These are phyloP conservation scores for Hemicrepidius hirtus DNA, from an alignment of 2,888 invertebrate genomes.

Conservation along the genomic window DNA sequence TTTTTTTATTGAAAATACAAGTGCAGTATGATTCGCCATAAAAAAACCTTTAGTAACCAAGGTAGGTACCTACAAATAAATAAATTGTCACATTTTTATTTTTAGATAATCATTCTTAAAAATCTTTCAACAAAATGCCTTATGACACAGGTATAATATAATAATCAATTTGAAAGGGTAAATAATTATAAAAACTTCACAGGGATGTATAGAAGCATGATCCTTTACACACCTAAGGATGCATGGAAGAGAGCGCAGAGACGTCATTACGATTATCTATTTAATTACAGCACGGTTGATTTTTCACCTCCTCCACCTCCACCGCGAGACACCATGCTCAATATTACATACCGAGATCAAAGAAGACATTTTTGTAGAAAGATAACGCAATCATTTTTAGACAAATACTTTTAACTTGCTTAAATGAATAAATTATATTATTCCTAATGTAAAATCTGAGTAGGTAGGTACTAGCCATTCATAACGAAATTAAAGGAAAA, in stretches of 20 bases:
- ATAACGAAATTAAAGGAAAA: too few species aligned
- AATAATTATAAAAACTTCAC: constrained; percentile 7
- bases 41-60: too few species aligned
- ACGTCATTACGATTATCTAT: constrained; percentile 44
- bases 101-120: background rate
- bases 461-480: too few species aligned
- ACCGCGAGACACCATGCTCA: constrained; percentile 35
- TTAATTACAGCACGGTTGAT: constrained; percentile 45
- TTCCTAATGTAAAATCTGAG: too few species aligned
- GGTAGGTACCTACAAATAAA: too few species aligned
- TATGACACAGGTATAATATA: constrained; percentile 28
- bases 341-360: constrained; percentile 25
- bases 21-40: too few species aligned
- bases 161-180: background rate
- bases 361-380: constrained; percentile 47
- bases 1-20: too few species aligned
- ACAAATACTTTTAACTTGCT: constrained; percentile 46
- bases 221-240: constrained; percentile 38
- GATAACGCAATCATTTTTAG: constrained; percentile 43
- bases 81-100: too few species aligned
- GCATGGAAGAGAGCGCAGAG: constrained; percentile 41
- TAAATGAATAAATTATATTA: too few species aligned
- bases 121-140: background rate
- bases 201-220: constrained; percentile 35
- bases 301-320: constrained; percentile 37